Conservation (phyloP, 2,113 vertebrate species). For the Maccullochella peelii region DNA sequence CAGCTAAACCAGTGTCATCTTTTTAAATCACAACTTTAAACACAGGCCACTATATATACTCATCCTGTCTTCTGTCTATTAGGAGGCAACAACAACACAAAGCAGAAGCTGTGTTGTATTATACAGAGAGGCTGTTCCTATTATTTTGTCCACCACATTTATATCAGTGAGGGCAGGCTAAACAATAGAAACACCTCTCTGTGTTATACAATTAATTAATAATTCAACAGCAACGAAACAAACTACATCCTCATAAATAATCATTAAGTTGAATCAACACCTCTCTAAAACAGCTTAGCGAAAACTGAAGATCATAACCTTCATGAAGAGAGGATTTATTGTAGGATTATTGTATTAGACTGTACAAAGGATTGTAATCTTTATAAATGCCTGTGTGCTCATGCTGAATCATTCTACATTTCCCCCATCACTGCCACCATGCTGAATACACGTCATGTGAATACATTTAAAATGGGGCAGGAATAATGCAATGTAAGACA, state of each 20-base stretch:
- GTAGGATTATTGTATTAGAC: background rate
- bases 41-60: background rate
- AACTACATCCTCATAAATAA: too few relatives aligned
- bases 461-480: constrained; percentile 25
- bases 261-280: too few relatives aligned
- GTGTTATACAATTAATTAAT: too few relatives aligned
- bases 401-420: constrained; percentile 49
- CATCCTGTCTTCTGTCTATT: background rate
- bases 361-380: constrained; percentile 35
- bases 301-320: too few relatives aligned
- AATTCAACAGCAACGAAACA: too few relatives aligned
- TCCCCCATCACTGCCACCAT: background rate
- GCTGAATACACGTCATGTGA: background rate
- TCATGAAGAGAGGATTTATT: too few relatives aligned
- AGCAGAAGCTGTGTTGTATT: background rate
- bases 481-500: background rate
- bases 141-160: too few relatives aligned
- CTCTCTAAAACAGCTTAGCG: too few relatives aligned
- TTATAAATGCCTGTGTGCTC: constrained; percentile 34
- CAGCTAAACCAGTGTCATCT: too few relatives aligned
- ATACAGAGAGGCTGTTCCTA: too few relatives aligned
- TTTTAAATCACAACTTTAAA: background rate
- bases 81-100: background rate
- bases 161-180: too few relatives aligned
- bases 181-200: too few relatives aligned